Evolutionary conservation across 2,797 vertebrate species (phyloP), one percentile per base, ranked within the genome.

Genomic region (Acanthurus tractus): DNA sequence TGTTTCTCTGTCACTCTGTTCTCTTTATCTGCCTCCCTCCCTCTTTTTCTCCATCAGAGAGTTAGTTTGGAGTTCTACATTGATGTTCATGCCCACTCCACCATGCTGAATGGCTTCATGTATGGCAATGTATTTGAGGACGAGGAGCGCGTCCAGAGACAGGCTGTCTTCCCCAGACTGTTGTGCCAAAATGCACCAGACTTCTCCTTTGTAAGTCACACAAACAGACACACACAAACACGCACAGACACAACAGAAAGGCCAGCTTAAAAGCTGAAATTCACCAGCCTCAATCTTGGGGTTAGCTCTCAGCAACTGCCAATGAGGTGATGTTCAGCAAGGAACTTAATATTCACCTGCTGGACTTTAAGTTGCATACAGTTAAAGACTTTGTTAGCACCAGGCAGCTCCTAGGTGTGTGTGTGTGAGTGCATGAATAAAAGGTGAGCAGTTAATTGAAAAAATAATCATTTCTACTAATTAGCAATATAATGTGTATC

Each of bases 21-120:
- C 50, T 75, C 62, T 74, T 13, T 69, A 44, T 40, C 34, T 55
- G 46, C 42, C n/a, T 61, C 44, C 49, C 10, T 62, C 20, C 65
- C 62, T 69, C 49, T 73, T 29, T 62, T 62, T 77, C 77, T 83
- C 66, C 78, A 42, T 85, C 92, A 99, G 98, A 98, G 95, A 89
- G 97, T 96, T 81, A 97, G 95, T 92, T 88, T 99, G 95, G 97
- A 99, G 93, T 99, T 99, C 94, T 99, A 99, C 94, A 99, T 99
- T 38, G 98, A 99, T 76, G 97, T 99, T 63, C 98, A 99, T 56
- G 97, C 98, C 86, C 98, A 99, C 95, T 99, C 98, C 92, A 99
- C 98, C 93, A 98, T 99, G 98, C 97, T 98, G 96, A 99, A 99
- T 74, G 97, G 98, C 88, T 99, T 99, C 95, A 99, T 99, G 98